Evolutionary conservation across 1,140 invertebrate species (phyloP).

Genomic region (Thaumatotibia leucotreta): DNA sequence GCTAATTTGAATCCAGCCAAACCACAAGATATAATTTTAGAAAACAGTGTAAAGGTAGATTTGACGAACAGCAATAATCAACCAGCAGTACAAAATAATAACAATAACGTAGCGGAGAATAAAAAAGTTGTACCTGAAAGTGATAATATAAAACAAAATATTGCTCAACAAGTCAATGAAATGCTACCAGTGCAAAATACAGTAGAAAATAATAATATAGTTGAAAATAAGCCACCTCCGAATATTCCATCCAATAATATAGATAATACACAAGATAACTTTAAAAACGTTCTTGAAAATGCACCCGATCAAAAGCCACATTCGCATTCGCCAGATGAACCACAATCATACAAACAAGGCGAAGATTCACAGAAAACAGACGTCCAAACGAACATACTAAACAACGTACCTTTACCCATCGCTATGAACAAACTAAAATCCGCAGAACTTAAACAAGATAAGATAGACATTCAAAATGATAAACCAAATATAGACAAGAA

Average conservation of each 20-base stretch:
- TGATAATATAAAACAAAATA: slow-evolving; percentile 5
- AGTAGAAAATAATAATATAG: slow-evolving; percentile 8
- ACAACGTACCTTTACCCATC: slow-evolving; percentile 18
- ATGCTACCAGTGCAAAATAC: neutral
- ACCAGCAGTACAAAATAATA: neutral
- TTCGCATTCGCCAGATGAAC: slow-evolving; percentile 55
- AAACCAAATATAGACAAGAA: slow-evolving; percentile 19
- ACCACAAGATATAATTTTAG: neutral
- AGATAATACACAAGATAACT: neutral
- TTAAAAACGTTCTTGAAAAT: neutral
- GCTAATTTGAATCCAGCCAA: neutral
- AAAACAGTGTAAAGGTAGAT: neutral
- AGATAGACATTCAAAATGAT: slow-evolving; percentile 20
- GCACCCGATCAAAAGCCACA: slow-evolving; percentile 23
- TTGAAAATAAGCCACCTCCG: slow-evolving; percentile 1
- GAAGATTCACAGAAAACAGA: slow-evolving; percentile 40
- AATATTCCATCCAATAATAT: neutral
- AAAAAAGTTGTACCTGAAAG: neutral
- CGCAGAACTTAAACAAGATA: neutral
- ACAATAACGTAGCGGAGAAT: neutral
- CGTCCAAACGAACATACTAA: neutral
- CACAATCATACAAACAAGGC: slow-evolving; percentile 57
- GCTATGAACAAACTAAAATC: slow-evolving; percentile 17
- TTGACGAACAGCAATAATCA: neutral
- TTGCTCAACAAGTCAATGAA: neutral